Base-by-base conservation (phyloP, 2,888 invertebrate genomes). In the Drosophila fungiperda region DNA sequence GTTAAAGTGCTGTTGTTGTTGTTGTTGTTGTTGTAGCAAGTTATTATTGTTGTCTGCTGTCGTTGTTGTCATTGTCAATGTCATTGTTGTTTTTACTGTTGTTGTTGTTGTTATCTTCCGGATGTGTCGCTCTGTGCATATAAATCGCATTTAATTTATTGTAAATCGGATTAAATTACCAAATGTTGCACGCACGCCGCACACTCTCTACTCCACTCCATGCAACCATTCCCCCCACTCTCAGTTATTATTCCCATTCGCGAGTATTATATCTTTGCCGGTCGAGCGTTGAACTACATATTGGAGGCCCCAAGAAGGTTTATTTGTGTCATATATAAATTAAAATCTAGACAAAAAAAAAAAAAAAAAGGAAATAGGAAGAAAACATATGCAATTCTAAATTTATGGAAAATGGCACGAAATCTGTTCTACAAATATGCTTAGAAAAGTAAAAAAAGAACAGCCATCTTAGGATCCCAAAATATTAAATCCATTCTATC, bases 131-230 rank as follows among this genome's bases (percentile, higher is more conserved):
- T 88, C 82, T 87, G 83, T 78, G 86, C 89, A 81, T 80, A 90
- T 90, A 90, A 90, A 90, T 90, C 90, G 91, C 85, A 90, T 90
- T 90, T 90, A 90, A 92, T 92, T 92, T 91, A 91, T 92, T 91
- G 89, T 88, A 88, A 91, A 91, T 90, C 92, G 91, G 91, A 92
- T 92, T 91, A 91, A 90, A 87, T 92, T 92, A 91, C 92, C 86
- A 90, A 90, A 87, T 81, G 83, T 78, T 82, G 82, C 87, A 83
- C 89, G 89, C 83, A 85, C 77, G 60, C 73, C 36, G 68, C 72
- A 63, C 67, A 49, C 59, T 42, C 53, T 48, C 57, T 11, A 26
- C 53, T 42, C 64, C 49, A 26, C 53, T 38, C 64, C 49, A 45
- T 23, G 29, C 26, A 29, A 26, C 38, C 29, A 50, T n/a, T 32